Percentiles rank a stretch among this genome's conserved stretches.
Conservation (phyloP, 2,888 invertebrate genomes). For the Tachina fera region DNA sequence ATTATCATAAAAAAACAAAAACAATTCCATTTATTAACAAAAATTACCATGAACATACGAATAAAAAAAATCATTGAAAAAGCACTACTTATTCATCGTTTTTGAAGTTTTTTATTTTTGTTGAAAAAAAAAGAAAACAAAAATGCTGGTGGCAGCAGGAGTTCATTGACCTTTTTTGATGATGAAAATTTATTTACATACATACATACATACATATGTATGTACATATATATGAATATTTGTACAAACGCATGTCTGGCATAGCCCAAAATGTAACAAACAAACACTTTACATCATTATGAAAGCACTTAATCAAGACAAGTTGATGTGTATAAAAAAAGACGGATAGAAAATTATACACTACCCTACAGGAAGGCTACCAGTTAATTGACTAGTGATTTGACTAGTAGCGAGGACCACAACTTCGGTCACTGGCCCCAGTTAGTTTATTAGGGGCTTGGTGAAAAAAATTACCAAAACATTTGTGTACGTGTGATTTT, state of each 20-base stretch:
- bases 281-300: background rate
- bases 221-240: background rate
- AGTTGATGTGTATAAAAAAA: conserved; percentile 1
- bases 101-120: conserved; percentile 26
- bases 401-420: too few relatives aligned
- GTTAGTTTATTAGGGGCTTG: too few relatives aligned
- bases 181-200: background rate
- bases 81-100: conserved; percentile 38
- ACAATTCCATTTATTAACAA: conserved; percentile 42
- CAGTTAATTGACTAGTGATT: too few relatives aligned
- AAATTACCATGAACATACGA: conserved; percentile 33
- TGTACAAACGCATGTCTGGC: background rate
- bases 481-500: too few relatives aligned
- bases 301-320: conserved; percentile 12
- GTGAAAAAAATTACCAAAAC: too few relatives aligned
- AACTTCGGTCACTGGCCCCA: too few relatives aligned
- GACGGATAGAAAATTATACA: background rate
- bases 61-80: conserved; percentile 49
- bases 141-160: conserved; percentile 58
- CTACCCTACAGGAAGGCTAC: too few relatives aligned
- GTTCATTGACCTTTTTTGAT: conserved; percentile 59
- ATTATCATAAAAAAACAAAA: background rate
- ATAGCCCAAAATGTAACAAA: conserved; percentile 39
- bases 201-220: background rate
- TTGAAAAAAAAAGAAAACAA: conserved; percentile 20